These are phyloP conservation scores for Macrophya annulata DNA, from an alignment of 2,888 invertebrate genomes.

Conservation along the genomic window DNA sequence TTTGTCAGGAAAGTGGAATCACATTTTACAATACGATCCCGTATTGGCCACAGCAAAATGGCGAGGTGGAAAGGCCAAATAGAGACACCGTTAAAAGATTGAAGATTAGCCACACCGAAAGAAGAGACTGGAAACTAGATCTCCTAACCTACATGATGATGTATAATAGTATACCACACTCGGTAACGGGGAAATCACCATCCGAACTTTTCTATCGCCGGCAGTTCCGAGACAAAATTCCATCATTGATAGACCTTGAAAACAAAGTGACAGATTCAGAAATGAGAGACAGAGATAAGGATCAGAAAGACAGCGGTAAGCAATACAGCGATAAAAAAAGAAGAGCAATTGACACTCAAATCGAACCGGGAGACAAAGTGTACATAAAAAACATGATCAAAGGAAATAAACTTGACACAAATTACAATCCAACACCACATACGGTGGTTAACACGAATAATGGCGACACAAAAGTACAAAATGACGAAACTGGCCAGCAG, in stretches of 20 bases:
- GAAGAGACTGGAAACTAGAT: slow-evolving; percentile 59
- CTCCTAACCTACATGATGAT: slow-evolving; percentile 59
- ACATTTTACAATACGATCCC: slow-evolving; percentile 58
- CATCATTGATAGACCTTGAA: slow-evolving; percentile 8
- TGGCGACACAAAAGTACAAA: too few species aligned
- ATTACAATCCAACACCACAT: too few species aligned
- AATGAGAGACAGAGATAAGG: slow-evolving; percentile 55
- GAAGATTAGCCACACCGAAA: slow-evolving; percentile 58
- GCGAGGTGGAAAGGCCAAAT: slow-evolving; percentile 63
- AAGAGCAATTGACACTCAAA: too few species aligned
- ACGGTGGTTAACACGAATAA: too few species aligned
- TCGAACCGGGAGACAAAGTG: too few species aligned
- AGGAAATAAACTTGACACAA: too few species aligned
- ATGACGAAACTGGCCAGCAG: too few species aligned
- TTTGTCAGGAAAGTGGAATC: slow-evolving; percentile 57
- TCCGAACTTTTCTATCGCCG: neutral
- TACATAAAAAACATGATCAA: too few species aligned
- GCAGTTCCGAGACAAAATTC: slow-evolving; percentile 1
- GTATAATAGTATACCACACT: slow-evolving; percentile 59
- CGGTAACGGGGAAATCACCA: slow-evolving; percentile 58
- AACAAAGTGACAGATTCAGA: slow-evolving; percentile 46
- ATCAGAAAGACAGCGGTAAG: slow-evolving; percentile 44
- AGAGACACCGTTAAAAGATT: slow-evolving; percentile 61
- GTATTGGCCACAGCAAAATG: slow-evolving; percentile 63
- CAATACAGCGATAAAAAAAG: too few species aligned